Percentiles rank a stretch among this genome's conserved stretches.
Evolutionary conservation across 2,113 vertebrate genomes (phyloP).

Genomic region (Ailurus styani): DNA sequence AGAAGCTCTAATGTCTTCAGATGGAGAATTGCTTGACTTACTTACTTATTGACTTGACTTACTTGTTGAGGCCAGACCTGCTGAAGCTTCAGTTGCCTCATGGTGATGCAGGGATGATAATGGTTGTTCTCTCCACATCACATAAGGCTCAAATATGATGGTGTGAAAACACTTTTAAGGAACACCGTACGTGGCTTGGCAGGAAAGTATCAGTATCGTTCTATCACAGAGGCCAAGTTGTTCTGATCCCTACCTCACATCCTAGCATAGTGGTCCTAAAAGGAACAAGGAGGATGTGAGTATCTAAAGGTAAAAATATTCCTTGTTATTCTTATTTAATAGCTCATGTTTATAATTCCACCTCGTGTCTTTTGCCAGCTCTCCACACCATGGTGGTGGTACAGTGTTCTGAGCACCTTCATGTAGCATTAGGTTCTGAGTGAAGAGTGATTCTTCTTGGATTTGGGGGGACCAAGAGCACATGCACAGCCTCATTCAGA

Average conservation of each 20-base stretch:
- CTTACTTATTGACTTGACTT: neutral
- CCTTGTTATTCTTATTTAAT: neutral
- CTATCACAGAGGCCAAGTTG: neutral
- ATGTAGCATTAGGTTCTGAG: neutral
- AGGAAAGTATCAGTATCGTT: neutral
- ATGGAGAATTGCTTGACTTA: neutral
- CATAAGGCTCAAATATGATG: neutral
- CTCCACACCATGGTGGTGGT: fast-evolving
- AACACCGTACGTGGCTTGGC: neutral
- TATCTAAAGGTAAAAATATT: neutral
- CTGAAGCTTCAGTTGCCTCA: neutral
- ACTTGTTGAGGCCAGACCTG: neutral
- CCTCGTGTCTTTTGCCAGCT: neutral
- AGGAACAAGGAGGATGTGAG: neutral
- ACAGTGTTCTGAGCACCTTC: neutral
- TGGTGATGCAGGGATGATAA: neutral
- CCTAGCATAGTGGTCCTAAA: neutral
- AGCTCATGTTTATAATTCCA: neutral
- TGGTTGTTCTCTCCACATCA: neutral
- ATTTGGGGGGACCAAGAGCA: neutral
- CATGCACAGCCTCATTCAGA: neutral
- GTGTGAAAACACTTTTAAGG: neutral
- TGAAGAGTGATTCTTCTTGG: neutral
- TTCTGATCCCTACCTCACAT: neutral
- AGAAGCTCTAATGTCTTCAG: neutral